Evolutionary conservation across 2,888 invertebrate genomes (phyloP), one percentile per base, ranked within the genome.

Genomic region (Nomada hirtipes): DNA sequence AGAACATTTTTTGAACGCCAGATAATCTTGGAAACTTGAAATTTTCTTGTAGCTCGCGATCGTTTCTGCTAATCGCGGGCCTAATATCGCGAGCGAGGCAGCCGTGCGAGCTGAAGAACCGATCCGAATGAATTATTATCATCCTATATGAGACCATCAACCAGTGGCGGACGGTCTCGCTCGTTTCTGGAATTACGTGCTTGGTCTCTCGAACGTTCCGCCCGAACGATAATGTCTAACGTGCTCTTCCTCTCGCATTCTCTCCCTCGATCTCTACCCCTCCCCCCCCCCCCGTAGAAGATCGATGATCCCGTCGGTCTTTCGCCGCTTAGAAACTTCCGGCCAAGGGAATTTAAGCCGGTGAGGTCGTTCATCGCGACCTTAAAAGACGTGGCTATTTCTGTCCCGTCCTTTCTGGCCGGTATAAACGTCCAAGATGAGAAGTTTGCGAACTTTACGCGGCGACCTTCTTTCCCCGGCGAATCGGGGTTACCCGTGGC

Each of bases 361-460:
- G 64, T 67, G 82, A 84, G 86, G 77, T 79, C 84, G 79, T 74
- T 78, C 76, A 70, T 78, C 67, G 79, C 77, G 84, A 88, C 82
- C 80, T 84, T 82, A 88, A 87, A 86, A 81, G 82, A 81, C 82
- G 76, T 26, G 57, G 84, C 76, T 86, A 87, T 87, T 88, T 84
- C 73, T 68, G 82, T 82, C 74, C 59, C 60, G 76, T 73, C 73
- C 69, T 86, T 79, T 74, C 76, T 64, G 36, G 57, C 73, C 75
- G n/a, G 69, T 29, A 68, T 74, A 65, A 86, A 82, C 83, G 64
- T 77, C 79, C 73, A 64, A 76, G 75, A 81, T 84, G 84, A 82
- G 73, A 78, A 84, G 84, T 84, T 84, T 81, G 77, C 76, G 74
- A 74, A 81, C 82, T 72, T 71, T 74, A 53, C 65, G 59, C 67